These are phyloP conservation scores for Dilophus febrilis DNA, from an alignment of 2,888 invertebrate genomes.

Conservation along the genomic window DNA sequence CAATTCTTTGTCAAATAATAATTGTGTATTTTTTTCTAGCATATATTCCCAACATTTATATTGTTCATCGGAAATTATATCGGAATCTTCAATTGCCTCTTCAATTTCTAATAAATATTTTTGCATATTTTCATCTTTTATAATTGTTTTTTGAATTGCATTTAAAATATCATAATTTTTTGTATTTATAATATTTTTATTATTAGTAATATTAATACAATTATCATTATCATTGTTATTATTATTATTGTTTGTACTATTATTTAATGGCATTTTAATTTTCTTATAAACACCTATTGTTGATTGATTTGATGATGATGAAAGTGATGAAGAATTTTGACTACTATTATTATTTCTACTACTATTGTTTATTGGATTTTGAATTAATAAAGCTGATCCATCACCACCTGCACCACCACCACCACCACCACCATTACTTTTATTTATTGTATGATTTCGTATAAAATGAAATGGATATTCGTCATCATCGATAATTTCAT, in stretches of 20 bases:
- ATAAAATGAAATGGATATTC: too few relatives aligned
- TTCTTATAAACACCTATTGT: constrained; percentile 11
- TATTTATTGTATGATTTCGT: constrained; percentile 28
- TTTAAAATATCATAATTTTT: constrained; percentile 41
- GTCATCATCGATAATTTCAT: too few relatives aligned
- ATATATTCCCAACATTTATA: constrained; percentile 89
- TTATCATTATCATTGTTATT: constrained; percentile 41
- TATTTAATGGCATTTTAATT: constrained; percentile 26
- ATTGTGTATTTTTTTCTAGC: constrained; percentile 78
- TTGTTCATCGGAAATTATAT: constrained; percentile 61
- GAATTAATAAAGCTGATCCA: constrained; percentile 71
- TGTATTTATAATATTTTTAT: constrained; percentile 35
- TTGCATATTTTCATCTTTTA: constrained; percentile 35
- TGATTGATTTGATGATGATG: constrained; percentile 12
- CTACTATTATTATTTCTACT: constrained; percentile 37
- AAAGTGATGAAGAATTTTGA: constrained; percentile 14
- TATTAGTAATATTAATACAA: too few relatives aligned
- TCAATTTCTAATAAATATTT: constrained; percentile 13
- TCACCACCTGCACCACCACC: too few relatives aligned
- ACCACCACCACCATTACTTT: too few relatives aligned
- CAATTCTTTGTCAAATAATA: constrained; percentile 73
- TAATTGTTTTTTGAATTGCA: constrained; percentile 41
- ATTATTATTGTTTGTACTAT: constrained; percentile 28
- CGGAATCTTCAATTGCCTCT: constrained; percentile 34
- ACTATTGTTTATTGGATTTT: constrained; percentile 32